phyloP scores from a whole-genome alignment of 2,888 invertebrate species.

The Branchellion lobata region DNA sequence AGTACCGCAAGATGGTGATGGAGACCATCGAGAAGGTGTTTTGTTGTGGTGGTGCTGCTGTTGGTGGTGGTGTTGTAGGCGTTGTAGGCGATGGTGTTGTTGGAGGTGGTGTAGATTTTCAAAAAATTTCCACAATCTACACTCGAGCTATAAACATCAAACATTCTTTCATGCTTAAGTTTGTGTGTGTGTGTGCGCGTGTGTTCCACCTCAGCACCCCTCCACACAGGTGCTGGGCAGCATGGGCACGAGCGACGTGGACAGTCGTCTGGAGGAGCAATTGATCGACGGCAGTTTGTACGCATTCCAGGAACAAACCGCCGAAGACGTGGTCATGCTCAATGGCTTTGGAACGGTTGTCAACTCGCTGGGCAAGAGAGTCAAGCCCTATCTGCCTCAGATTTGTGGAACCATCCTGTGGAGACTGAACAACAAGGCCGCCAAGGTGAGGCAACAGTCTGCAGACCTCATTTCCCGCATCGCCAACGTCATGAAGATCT shows the following conservation, averaged over 20 bases:
- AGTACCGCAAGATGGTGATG: constrained; percentile 99
- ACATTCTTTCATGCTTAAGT: no score
- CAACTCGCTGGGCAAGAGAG: constrained; percentile 91
- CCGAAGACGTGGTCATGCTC: constrained; percentile 98
- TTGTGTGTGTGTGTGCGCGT: neutral
- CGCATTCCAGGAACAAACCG: constrained; percentile 99
- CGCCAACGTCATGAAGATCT: constrained; percentile 98
- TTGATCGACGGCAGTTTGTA: constrained; percentile 98
- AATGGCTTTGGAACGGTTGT: constrained; percentile 99
- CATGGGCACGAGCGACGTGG: constrained; percentile 95
- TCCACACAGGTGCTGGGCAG: constrained; percentile 86
- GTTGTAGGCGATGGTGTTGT: neutral
- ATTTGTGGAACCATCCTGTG: constrained; percentile 99
- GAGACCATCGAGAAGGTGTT: constrained; percentile 89
- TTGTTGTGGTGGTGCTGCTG: neutral
- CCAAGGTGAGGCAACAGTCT: constrained; percentile 95
- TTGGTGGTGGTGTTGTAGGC: neutral
- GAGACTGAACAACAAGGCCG: constrained; percentile 98
- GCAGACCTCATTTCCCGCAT: constrained; percentile 95
- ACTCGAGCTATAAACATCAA: no score
- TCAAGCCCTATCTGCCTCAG: constrained; percentile 97
- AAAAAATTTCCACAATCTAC: no score
- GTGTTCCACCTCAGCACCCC: no score
- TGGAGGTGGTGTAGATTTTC: neutral
- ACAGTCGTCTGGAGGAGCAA: constrained; percentile 94